Evolutionary conservation across 2,797 vertebrate genomes (phyloP), one percentile per base, ranked within the genome.

Genomic region (Loriculus beryllinus): DNA sequence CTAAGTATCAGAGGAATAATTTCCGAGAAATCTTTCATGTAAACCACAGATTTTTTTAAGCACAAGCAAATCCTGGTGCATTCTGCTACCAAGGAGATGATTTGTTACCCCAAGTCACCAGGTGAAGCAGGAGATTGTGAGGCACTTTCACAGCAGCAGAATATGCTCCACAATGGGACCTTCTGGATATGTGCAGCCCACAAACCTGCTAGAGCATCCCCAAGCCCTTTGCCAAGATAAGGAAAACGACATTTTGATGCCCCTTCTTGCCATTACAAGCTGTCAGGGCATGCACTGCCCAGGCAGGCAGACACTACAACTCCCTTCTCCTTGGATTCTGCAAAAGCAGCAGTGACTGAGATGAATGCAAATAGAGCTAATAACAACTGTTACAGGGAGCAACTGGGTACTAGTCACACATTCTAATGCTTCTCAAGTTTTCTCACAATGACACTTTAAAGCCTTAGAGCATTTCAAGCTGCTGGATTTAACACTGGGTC

Each of bases 1-100:
- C 51, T 51, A 78, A 88, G 89, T 33, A 83, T 69, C 87, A 65
- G 72, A 93, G 57, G 69, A 92, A 71, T 4, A 75, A 29, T 49
- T 95, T 75, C 76, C 69, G 78, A 72, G 13, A 68, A 94, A 68
- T 92, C 68, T 72, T 92, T 78, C 76, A 69, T 7, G 49, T 39
- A 69, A 52, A 3, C 45, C 23, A n/a, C 6, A 22, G 0, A 2
- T 12, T 79, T 78, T 64, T 47, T 71, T 11, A 68, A 83, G 48
- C 37, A n/a, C 6, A 18, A 80, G 65, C 1, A 52, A 87, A 62
- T 51, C 20, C 40, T 56, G 8, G 21, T 26, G 64, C 45, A 49
- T 68, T 87, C 33, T 78, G 51, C 23, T 54, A 67, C n/a, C 3
- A 21, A 57, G 39, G 12, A 63, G 29, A 33, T 10, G 14, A 67